phyloP scores from a whole-genome alignment of 2,888 invertebrate species.

The Drosophila kambysellisi region DNA sequence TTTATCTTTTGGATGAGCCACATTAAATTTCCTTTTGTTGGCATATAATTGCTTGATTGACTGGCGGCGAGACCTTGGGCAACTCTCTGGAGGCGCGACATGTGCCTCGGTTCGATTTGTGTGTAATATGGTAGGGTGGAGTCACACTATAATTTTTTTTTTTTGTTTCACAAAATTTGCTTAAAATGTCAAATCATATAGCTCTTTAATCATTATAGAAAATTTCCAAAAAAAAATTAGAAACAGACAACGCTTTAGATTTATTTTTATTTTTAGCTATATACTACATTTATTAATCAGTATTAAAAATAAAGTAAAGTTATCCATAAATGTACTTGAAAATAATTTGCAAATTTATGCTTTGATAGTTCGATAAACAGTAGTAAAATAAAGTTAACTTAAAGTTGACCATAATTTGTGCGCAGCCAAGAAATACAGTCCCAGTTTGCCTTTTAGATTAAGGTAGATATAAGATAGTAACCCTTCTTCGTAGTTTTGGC shows the following conservation, averaged over 20 bases:
- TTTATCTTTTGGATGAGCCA: conserved; percentile 3
- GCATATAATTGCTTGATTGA: conserved; percentile 39
- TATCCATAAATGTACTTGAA: too few species aligned
- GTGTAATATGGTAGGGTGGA: background rate
- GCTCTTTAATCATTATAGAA: background rate
- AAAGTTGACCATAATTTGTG: too few species aligned
- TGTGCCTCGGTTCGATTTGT: conserved; percentile 13
- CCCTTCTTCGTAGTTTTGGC: too few species aligned
- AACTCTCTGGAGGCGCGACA: conserved; percentile 33
- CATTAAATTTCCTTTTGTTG: conserved; percentile 15
- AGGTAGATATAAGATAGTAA: too few species aligned
- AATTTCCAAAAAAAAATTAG: background rate
- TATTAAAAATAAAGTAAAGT: background rate
- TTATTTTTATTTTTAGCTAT: background rate
- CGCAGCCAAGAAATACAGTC: too few species aligned
- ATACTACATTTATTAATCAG: too few species aligned
- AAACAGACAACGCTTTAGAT: rapidly evolving
- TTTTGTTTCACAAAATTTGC: background rate
- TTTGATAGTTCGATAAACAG: too few species aligned
- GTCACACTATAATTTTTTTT: background rate
- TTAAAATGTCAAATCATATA: background rate
- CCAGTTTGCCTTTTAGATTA: too few species aligned
- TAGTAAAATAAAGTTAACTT: too few species aligned
- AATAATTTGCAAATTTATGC: too few species aligned
- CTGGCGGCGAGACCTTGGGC: conserved; percentile 13